phyloP scores from a whole-genome alignment of 2,113 vertebrate genomes.

The Falcunculus frontatus region DNA sequence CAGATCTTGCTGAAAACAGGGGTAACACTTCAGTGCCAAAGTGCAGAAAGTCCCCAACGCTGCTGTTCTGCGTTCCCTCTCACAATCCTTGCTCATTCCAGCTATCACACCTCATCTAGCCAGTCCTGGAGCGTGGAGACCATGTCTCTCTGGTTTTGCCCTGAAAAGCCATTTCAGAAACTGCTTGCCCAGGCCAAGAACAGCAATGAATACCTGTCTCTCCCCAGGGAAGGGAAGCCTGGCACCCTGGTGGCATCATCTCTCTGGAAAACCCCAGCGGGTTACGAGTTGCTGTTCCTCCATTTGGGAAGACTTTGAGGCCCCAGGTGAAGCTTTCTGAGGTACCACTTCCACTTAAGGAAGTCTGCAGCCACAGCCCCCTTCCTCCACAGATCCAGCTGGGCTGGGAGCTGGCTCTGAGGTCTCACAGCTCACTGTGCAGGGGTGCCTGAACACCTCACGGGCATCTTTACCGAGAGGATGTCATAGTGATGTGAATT shows the following conservation, averaged over 20 bases:
- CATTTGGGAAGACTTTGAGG: not conserved
- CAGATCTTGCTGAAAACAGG: not conserved
- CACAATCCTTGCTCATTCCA: not conserved
- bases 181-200: not conserved
- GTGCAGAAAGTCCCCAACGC: accelerated
- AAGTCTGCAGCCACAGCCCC: not conserved
- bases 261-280: not conserved
- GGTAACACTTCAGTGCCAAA: not conserved
- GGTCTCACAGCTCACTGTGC: accelerated
- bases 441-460: not conserved
- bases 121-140: not conserved
- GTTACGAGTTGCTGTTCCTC: not conserved
- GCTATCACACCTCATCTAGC: not conserved
- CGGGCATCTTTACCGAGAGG: not conserved
- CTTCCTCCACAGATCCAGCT: not conserved
- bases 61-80: not conserved
- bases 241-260: not conserved
- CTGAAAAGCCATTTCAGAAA: not conserved
- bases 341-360: not conserved
- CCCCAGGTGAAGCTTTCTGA: not conserved
- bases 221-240: not conserved
- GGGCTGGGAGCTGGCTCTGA: not conserved
- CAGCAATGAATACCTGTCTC: not conserved
- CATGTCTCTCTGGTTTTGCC: not conserved
- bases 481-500: not conserved